Percentiles rank a stretch among this genome's conserved stretches.
These are phyloP conservation scores for Pseudomyrmex pallidus DNA, from an alignment of 1,140 invertebrate genomes.

Conservation along the genomic window DNA sequence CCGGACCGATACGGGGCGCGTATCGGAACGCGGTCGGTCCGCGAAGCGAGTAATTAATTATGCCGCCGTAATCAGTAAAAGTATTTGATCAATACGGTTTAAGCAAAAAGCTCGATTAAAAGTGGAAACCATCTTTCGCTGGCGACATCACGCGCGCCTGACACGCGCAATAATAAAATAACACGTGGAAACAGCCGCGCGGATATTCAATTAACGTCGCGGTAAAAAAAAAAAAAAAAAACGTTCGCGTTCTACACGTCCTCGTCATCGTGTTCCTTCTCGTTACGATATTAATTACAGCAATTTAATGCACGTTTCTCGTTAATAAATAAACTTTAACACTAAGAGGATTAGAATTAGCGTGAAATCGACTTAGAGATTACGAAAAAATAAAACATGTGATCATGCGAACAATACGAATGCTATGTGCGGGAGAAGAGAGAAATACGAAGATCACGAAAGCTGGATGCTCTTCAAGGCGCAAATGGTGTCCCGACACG, in stretches of 20 bases:
- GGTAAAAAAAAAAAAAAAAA: no score
- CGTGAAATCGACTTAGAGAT: conserved; percentile 17
- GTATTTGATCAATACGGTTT: conserved; percentile 55
- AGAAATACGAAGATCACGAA: conserved; percentile 29
- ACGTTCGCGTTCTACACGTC: no score
- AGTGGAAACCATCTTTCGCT: background rate
- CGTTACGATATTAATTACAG: no score
- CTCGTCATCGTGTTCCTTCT: background rate
- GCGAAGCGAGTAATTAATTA: conserved; percentile 68
- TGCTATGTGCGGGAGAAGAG: background rate
- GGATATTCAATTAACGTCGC: conserved; percentile 43
- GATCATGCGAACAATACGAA: conserved; percentile 12
- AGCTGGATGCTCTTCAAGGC: conserved; percentile 61
- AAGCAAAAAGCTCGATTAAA: conserved; percentile 31
- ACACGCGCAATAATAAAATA: conserved; percentile 24
- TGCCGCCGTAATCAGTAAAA: conserved; percentile 63
- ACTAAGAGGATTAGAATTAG: background rate
- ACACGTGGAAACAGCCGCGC: conserved; percentile 13
- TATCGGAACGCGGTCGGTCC: conserved; percentile 25
- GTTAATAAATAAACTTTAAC: background rate
- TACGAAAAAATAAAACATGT: background rate
- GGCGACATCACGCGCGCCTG: conserved; percentile 33
- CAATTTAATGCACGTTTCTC: no score
- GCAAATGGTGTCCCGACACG: conserved; percentile 20
- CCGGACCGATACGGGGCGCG: conserved; percentile 62